phyloP scores from a whole-genome alignment of 2,797 vertebrate genomes.

The Lemur catta region DNA sequence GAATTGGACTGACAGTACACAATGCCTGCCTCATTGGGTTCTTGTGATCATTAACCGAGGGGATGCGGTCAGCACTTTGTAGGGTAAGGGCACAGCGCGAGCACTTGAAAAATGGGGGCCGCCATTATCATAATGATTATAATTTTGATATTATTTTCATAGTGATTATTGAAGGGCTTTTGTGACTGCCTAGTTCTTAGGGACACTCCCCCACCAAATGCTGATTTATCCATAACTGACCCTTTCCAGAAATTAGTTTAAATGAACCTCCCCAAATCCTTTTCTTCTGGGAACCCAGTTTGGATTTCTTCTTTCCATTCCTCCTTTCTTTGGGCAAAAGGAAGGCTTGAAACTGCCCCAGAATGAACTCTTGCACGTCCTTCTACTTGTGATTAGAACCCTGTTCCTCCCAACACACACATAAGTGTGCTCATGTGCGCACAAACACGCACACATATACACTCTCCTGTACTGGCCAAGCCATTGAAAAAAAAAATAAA shows the following conservation, averaged over 20 bases:
- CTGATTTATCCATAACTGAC: neutral
- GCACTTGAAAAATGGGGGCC: neutral
- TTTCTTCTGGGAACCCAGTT: neutral
- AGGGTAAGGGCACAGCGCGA: fast-evolving
- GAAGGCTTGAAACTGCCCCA: neutral
- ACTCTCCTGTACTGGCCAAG: neutral
- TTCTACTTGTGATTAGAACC: neutral
- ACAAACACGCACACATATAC: fast-evolving
- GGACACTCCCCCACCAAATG: neutral
- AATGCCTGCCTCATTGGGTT: neutral
- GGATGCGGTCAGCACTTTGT: fast-evolving
- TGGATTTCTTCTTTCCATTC: neutral
- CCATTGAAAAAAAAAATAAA: neutral
- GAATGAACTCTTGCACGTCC: neutral
- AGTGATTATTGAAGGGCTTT: neutral
- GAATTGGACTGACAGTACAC: neutral
- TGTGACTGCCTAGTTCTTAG: neutral
- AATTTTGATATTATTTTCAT: neutral
- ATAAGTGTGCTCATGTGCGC: fast-evolving
- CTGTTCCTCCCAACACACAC: neutral
- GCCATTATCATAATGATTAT: neutral
- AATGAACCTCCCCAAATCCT: neutral
- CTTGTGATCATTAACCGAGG: neutral
- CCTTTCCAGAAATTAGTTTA: neutral
- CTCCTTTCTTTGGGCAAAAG: neutral